Conservation (phyloP, 2,888 invertebrate genomes). For the Busseola fusca region DNA sequence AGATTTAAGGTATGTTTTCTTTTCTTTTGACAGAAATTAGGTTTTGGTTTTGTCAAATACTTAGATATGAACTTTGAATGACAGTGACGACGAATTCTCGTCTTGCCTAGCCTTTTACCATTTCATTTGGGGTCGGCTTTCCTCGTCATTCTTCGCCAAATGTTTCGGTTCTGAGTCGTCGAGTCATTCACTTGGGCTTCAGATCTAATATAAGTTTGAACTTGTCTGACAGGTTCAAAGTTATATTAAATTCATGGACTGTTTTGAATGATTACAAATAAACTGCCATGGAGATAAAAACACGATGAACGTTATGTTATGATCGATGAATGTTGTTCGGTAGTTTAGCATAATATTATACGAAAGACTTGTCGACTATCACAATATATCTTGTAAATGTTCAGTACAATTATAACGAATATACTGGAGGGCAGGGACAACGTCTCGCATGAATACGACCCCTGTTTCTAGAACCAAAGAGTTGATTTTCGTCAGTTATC, state of each 20-base stretch:
- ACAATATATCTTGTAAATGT: neutral
- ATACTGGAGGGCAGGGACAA: no score
- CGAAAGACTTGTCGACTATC: neutral
- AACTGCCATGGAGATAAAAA: neutral
- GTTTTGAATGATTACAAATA: neutral
- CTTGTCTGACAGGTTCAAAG: neutral
- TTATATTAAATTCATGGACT: neutral
- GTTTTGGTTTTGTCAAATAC: neutral
- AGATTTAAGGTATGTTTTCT: conserved; percentile 17
- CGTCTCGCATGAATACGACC: neutral
- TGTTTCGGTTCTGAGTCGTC: neutral
- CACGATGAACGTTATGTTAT: no score
- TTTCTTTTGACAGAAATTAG: conserved; percentile 7
- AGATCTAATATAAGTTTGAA: no score
- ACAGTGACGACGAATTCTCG: neutral
- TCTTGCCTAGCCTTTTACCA: neutral
- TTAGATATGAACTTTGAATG: neutral
- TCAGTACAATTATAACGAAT: neutral
- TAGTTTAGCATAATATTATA: conserved; percentile 2
- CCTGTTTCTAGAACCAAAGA: neutral
- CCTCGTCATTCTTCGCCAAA: neutral
- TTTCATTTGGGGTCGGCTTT: neutral
- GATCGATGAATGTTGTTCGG: neutral
- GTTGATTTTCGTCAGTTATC: neutral
- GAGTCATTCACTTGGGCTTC: neutral